These are phyloP conservation scores for Sebastes alutus DNA, from an alignment of 2,797 vertebrate genomes.

Conservation along the genomic window DNA sequence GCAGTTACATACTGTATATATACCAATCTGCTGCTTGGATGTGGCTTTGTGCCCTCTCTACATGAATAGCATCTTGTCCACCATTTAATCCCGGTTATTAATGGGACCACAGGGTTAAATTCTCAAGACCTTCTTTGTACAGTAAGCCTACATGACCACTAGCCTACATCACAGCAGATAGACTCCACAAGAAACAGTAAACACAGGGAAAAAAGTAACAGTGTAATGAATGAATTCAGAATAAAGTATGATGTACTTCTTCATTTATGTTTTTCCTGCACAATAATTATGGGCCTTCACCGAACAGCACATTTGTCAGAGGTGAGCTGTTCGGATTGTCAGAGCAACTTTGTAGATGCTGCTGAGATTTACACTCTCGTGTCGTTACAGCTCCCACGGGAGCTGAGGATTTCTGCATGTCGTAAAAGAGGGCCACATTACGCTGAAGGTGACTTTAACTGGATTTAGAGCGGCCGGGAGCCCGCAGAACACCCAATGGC, in stretches of 20 bases:
- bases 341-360: slow-evolving; percentile 77
- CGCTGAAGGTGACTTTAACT: slow-evolving; percentile 88
- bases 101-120: slow-evolving; percentile 16
- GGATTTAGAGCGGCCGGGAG: slow-evolving; percentile 81
- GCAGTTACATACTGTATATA: neutral
- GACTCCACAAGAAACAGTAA: slow-evolving; percentile 16
- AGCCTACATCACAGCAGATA: slow-evolving; percentile 8
- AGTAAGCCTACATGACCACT: slow-evolving; percentile 17
- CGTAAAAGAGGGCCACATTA: slow-evolving; percentile 83
- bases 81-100: slow-evolving; percentile 6
- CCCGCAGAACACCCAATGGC: slow-evolving; percentile 70
- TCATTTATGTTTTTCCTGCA: slow-evolving; percentile 64
- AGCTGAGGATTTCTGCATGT: slow-evolving; percentile 78
- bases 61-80: neutral
- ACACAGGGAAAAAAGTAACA: slow-evolving; percentile 23
- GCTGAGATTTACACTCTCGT: slow-evolving; percentile 81
- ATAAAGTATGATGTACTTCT: slow-evolving; percentile 55
- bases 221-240: slow-evolving; percentile 50
- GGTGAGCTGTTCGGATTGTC: slow-evolving; percentile 73
- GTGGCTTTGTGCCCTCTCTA: neutral
- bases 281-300: slow-evolving; percentile 75
- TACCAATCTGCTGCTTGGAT: neutral
- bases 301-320: slow-evolving; percentile 74
- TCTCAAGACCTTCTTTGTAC: slow-evolving; percentile 14
- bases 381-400: slow-evolving; percentile 77